Evolutionary conservation across 2,888 invertebrate genomes (phyloP), one percentile per base, ranked within the genome.

Genomic region (Meiosimyza decipiens): DNA sequence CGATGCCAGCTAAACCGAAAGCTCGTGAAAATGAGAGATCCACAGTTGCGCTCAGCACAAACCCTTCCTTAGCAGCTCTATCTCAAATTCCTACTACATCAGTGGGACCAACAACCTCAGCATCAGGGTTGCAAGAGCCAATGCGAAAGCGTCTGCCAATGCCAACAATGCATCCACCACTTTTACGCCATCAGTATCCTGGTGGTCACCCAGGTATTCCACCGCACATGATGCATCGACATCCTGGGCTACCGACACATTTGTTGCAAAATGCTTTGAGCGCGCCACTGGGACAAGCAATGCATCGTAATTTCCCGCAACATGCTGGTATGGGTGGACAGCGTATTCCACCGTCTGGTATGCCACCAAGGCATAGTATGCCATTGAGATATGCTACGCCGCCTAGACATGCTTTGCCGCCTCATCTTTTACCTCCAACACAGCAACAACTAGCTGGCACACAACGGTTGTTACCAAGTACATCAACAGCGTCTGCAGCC

Each of bases 121-220:
- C 82, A 0, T 85, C 85, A 0, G 85, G 83, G 13, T 84, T 88
- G 75, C 89, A 89, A 77, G 87, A 87, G 75, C 83, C 85, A 0
- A 79, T 85, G 55, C 82, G 86, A 50, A 87, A 86, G 73, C 85
- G 85, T 16, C 74, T 86, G 28, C 87, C 87, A 11, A 87, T 87
- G 82, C 86, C 84, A 69, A 86, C 82, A 49, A 82, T 86, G 77
- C 86, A 86, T 77, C 85, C 87, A 62, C 85, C 86, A 5, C 73
- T 86, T 28, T 76, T 87, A 52, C 82, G 86, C 1, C 84, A 86
- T 67, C 84, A 84, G 73, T 83, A 81, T 68, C 81, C 84, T 76
- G 80, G 71, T 76, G 79, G 76, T 77, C 79, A 75, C 78, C 81
- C 52, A 76, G 75, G 76, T 15, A 79, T 80, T 77, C 73, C 71